Conservation (phyloP, 1,140 invertebrate species). For the Popillia japonica region DNA sequence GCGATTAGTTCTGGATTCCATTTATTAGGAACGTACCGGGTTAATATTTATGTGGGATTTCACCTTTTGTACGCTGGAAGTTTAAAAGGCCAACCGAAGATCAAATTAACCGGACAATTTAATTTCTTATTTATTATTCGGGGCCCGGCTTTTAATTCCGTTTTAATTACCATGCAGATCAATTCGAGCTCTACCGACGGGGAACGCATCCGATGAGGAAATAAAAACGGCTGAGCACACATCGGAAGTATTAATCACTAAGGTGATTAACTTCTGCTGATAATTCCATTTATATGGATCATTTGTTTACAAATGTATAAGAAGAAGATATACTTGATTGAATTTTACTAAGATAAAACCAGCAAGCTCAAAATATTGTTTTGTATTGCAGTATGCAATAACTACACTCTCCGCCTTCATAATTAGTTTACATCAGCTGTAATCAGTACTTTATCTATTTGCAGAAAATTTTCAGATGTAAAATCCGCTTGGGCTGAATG, state of each 20-base stretch:
- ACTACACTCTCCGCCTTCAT: no score
- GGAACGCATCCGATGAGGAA: neutral
- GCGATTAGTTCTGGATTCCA: slow-evolving; percentile 34
- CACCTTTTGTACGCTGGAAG: slow-evolving; percentile 28
- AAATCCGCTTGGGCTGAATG: no score
- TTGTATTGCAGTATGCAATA: no score
- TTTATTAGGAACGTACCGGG: slow-evolving; percentile 27
- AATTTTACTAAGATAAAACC: no score
- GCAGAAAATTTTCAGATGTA: no score
- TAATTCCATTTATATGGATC: no score
- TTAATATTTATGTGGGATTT: slow-evolving; percentile 35
- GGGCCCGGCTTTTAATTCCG: slow-evolving; percentile 27
- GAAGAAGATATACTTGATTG: no score
- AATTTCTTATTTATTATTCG: slow-evolving; percentile 35
- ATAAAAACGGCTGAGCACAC: neutral
- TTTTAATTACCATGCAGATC: slow-evolving; percentile 30
- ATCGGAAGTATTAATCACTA: neutral
- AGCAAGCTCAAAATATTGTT: no score
- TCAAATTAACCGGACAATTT: slow-evolving; percentile 35
- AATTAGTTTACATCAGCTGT: no score
- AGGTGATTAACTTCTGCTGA: neutral
- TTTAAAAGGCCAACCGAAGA: slow-evolving; percentile 34
- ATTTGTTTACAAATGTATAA: no score
- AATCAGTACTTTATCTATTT: no score
- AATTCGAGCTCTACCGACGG: neutral